phyloP scores from a whole-genome alignment of 2,888 invertebrate genomes.

The Rhagium mordax region DNA sequence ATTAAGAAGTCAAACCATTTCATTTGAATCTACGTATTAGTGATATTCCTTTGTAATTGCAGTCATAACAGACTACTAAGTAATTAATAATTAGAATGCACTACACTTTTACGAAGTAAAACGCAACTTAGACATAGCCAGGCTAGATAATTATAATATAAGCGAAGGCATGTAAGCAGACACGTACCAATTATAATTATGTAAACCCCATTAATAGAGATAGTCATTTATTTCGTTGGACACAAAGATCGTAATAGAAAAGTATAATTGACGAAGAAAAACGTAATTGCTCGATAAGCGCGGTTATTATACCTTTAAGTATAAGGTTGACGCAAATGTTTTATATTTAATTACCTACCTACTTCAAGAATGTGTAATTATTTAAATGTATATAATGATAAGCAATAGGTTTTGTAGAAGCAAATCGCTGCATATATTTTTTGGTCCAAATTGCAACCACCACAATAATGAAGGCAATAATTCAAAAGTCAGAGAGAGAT shows the following conservation, averaged over 20 bases:
- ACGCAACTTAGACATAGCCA: slow-evolving; percentile 8
- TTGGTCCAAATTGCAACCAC: neutral
- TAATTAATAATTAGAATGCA: slow-evolving; percentile 31
- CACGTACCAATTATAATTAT: slow-evolving; percentile 28
- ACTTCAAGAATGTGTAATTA: neutral
- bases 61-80: slow-evolving; percentile 16
- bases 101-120: slow-evolving; percentile 16
- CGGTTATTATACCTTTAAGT: slow-evolving; percentile 2
- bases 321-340: neutral
- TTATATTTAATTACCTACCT: slow-evolving; percentile 10
- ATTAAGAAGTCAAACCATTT: slow-evolving; percentile 29
- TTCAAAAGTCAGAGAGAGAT: too few relatives aligned
- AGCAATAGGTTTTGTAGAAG: neutral
- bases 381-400: neutral
- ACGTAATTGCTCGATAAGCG: slow-evolving; percentile 8
- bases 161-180: slow-evolving; percentile 12
- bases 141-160: slow-evolving; percentile 1
- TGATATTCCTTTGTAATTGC: slow-evolving; percentile 35
- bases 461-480: too few relatives aligned
- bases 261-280: slow-evolving; percentile 16
- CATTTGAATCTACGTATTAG: slow-evolving; percentile 21
- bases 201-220: neutral
- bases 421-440: neutral
- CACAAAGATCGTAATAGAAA: neutral
- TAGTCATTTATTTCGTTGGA: neutral